Evolutionary conservation across 1,140 invertebrate genomes (phyloP), one percentile per base, ranked within the genome.

Genomic region (Aphelenchoides avenae): DNA sequence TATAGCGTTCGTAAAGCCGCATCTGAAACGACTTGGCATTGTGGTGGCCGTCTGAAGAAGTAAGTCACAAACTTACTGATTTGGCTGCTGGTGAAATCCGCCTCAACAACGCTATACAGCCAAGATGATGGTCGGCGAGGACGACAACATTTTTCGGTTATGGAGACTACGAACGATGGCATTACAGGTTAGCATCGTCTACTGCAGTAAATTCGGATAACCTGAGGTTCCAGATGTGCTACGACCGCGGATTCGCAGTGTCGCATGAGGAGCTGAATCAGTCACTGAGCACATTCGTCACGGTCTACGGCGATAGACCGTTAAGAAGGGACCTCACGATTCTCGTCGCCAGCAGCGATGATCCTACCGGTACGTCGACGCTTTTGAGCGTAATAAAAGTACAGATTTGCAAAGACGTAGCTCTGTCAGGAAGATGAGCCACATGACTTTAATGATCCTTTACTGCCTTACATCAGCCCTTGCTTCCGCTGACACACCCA

Each of bases 121-220:
- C n/a, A n/a, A n/a, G 47, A 49, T 49, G 47, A 31, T 49, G 24
- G 26, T 34, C 13, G 13, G 24, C 31, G 50, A 52, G 27, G 50
- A 52, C 26, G 40, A 33, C 26, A 44, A 52, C 30, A 26, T 20
- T 29, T 52, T 52, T 49, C 30, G 50, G 29, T 29, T 52, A n/a
- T 52, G 50, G 50, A 52, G 50, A 42, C 29, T 52, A 22, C 50
- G 50, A 24, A 43, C 37, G 22, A 52, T 44, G 2, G 50, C 50
- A 3, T 43, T 52, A 18, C 37, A 52, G 15, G 50, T 52, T 26
- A 42, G 18, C 27, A 29, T 47, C 6, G 7, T 22, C 39, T 5
- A 9, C 7, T 11, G 3, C 18, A 22, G 18, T 47, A 44, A 22
- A 1, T 1, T 1, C 39, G 2, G 1, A 13, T 15, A 44, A 18